Evolutionary conservation across 2,888 invertebrate genomes (phyloP).

Genomic region (Oscheius sp.): DNA sequence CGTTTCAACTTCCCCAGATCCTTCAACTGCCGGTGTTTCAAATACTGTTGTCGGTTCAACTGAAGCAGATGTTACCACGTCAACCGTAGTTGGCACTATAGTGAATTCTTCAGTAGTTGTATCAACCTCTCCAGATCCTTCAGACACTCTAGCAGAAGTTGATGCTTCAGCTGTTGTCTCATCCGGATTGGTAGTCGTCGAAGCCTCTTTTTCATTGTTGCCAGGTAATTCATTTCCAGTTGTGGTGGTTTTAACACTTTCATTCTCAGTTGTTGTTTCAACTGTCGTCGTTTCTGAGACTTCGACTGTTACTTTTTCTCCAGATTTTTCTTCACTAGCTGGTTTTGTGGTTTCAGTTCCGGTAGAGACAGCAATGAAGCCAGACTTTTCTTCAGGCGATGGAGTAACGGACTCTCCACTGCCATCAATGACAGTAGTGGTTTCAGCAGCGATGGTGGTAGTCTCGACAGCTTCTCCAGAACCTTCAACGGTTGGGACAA

Average conservation of each 20-base stretch:
- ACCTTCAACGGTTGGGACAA: conserved; percentile 8
- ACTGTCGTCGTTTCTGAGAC: not conserved
- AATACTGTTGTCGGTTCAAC: not conserved
- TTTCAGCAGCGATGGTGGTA: conserved; percentile 18
- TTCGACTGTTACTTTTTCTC: not conserved
- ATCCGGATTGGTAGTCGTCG: not conserved
- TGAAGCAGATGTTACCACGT: not conserved
- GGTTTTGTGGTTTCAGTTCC: conserved; percentile 6
- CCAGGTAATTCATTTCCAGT: conserved; percentile 7
- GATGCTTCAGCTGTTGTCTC: not conserved
- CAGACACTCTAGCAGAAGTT: not conserved
- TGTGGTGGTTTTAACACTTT: not conserved
- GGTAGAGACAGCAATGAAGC: conserved; percentile 14
- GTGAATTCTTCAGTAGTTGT: conserved; percentile 2
- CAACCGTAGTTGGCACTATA: not conserved
- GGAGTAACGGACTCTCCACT: conserved; percentile 29
- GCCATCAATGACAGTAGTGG: conserved; percentile 5
- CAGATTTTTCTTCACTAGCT: not conserved
- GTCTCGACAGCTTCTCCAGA: conserved; percentile 36
- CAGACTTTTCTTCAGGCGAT: conserved; percentile 18
- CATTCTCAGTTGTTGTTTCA: not conserved
- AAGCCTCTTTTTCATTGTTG: conserved; percentile 17
- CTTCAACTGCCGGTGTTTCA: not conserved
- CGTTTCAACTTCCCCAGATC: not conserved
- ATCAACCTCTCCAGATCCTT: conserved; percentile 20